These are phyloP conservation scores for Agrenia bidenticulata DNA, from an alignment of 2,888 invertebrate genomes.

Conservation along the genomic window DNA sequence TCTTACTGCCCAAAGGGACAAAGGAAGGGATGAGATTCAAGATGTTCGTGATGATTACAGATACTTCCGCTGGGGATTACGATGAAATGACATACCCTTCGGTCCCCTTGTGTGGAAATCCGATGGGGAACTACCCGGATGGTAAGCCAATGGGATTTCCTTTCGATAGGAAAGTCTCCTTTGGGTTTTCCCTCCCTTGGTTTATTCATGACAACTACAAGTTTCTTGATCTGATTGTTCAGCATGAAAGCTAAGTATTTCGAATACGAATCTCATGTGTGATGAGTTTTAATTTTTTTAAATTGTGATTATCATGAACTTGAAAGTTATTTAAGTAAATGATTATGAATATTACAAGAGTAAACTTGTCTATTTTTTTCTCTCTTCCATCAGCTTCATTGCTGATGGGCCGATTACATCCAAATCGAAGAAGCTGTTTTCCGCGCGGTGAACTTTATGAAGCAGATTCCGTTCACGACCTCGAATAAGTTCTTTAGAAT, in stretches of 20 bases:
- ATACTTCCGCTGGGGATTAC: slow-evolving; percentile 29
- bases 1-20: slow-evolving; percentile 49
- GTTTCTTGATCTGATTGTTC: too few species aligned
- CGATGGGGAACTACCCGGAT: slow-evolving; percentile 56
- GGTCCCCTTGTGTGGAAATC: slow-evolving; percentile 49
- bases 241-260: too few species aligned
- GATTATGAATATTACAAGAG: neutral
- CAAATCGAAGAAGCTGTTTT: slow-evolving; percentile 66
- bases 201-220: too few species aligned
- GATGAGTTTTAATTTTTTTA: too few species aligned
- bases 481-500: slow-evolving; percentile 70
- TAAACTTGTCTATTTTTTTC: slow-evolving; percentile 9
- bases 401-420: slow-evolving; percentile 43
- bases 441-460: slow-evolving; percentile 66
- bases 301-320: too few species aligned
- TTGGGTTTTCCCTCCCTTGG: too few species aligned
- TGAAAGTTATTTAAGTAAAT: too few species aligned
- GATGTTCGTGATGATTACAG: slow-evolving; percentile 44
- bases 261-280: too few species aligned
- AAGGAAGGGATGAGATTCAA: slow-evolving; percentile 41
- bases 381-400: neutral
- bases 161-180: too few species aligned
- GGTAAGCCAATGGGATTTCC: slow-evolving; percentile 42
- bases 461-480: slow-evolving; percentile 63
- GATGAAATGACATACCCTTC: slow-evolving; percentile 26